Conservation (phyloP, 2,888 invertebrate species). For the Drosophila subquinaria region DNA sequence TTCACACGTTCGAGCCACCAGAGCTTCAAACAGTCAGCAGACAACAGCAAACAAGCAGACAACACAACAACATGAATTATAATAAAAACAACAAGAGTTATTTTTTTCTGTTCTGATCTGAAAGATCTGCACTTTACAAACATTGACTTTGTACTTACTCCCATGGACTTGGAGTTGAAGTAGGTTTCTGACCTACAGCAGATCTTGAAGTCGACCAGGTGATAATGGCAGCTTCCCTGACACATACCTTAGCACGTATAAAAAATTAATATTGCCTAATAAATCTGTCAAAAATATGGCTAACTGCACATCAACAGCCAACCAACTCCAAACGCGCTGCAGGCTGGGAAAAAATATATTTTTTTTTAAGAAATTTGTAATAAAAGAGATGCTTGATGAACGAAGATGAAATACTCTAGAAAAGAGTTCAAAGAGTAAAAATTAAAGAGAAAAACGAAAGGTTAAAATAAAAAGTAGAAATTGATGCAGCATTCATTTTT, state of each 20-base stretch:
- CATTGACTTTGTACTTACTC: slow-evolving; percentile 20
- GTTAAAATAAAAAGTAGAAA: not conserved
- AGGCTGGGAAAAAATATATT: slow-evolving; percentile 38
- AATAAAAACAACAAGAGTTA: slow-evolving; percentile 2
- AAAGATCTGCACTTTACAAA: slow-evolving; percentile 26
- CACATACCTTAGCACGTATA: slow-evolving; percentile 47
- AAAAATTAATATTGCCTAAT: slow-evolving; percentile 76
- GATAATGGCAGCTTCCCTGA: slow-evolving; percentile 67
- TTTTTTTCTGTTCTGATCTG: slow-evolving; percentile 8
- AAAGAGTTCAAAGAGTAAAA: not conserved
- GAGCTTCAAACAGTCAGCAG: slow-evolving; percentile 42
- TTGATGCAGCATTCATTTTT: too few relatives aligned
- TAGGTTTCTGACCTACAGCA: slow-evolving; percentile 66
- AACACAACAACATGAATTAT: slow-evolving; percentile 10
- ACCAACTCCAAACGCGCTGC: slow-evolving; percentile 9
- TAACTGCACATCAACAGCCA: slow-evolving; percentile 59
- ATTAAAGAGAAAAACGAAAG: not conserved
- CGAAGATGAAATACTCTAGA: slow-evolving; percentile 21
- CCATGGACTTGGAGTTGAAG: not conserved
- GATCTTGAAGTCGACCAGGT: slow-evolving; percentile 40
- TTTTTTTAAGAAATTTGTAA: slow-evolving; percentile 19
- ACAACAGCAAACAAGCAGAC: slow-evolving; percentile 51
- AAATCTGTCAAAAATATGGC: slow-evolving; percentile 80
- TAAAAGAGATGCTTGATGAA: not conserved
- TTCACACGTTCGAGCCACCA: slow-evolving; percentile 78